A percentile compares a stretch with the other conserved stretches of the same genome.
Conservation (phyloP, 2,888 invertebrate species). For the Orchesella flavescens region DNA sequence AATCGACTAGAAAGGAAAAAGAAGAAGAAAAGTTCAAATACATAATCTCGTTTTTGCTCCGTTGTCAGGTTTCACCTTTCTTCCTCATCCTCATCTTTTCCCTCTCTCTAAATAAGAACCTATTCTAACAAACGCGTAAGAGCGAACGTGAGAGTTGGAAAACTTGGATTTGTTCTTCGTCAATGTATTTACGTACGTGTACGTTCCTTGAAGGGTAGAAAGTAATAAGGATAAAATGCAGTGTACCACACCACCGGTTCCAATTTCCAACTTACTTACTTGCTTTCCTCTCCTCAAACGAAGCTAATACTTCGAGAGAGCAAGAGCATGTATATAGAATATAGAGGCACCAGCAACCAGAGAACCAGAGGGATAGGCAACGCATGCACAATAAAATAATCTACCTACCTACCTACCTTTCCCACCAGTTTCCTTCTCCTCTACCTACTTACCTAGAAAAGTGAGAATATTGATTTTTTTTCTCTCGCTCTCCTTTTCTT, state of each 20-base stretch:
- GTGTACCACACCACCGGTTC: neutral
- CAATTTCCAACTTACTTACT: too few species aligned
- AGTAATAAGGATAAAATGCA: slow-evolving; percentile 6
- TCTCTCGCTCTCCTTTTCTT: slow-evolving; percentile 5
- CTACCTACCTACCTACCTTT: neutral
- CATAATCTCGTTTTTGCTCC: too few species aligned
- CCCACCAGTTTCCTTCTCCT: slow-evolving; percentile 4
- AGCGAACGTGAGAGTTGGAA: too few species aligned
- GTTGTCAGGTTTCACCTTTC: too few species aligned
- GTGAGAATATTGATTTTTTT: slow-evolving; percentile 53
- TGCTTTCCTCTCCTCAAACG: neutral
- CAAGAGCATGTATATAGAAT: neutral
- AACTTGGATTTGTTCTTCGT: neutral
- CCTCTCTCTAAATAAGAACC: too few species aligned
- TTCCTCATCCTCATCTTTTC: too few species aligned
- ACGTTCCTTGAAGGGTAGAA: too few species aligned
- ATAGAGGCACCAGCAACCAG: neutral
- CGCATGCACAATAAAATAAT: slow-evolving; percentile 23
- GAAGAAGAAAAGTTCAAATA: too few species aligned
- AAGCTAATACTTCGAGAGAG: neutral
- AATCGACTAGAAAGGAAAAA: too few species aligned
- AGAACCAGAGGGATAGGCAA: neutral
- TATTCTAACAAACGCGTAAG: too few species aligned
- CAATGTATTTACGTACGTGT: neutral
- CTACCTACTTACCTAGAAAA: slow-evolving; percentile 61